Percentiles rank a stretch among this genome's conserved stretches.
These are phyloP conservation scores for Tetramorium bicarinatum DNA, from an alignment of 2,888 invertebrate species.

Conservation along the genomic window DNA sequence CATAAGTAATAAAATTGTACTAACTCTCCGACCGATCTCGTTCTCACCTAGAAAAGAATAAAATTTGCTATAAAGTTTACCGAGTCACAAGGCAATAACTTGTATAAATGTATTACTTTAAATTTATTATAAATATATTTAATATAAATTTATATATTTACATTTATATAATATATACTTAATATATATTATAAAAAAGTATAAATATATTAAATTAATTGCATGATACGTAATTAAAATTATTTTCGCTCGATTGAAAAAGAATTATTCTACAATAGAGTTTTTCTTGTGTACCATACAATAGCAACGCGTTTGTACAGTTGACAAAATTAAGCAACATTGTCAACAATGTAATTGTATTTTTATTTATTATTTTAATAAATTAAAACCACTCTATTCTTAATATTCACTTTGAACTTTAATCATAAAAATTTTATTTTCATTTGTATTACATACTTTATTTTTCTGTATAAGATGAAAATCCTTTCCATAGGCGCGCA, in stretches of 20 bases:
- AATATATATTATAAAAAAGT: no score
- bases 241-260: neutral
- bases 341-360: neutral
- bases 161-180: no score
- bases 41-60: constrained; percentile 90
- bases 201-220: neutral
- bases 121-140: no score
- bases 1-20: constrained; percentile 98
- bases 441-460: constrained; percentile 88
- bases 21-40: constrained; percentile 97
- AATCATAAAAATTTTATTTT: constrained; percentile 15
- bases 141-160: no score
- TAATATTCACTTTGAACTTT: neutral
- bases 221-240: neutral
- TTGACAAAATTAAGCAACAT: neutral
- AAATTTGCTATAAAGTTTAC: neutral
- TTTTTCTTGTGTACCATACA: neutral
- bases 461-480: constrained; percentile 97
- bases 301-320: neutral
- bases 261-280: neutral
- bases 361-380: neutral
- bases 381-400: neutral
- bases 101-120: neutral
- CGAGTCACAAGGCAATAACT: neutral
- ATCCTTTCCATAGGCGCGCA: constrained; percentile 97